Evolutionary conservation across 2,888 invertebrate species (phyloP).

Genomic region (Cantharis nigra): DNA sequence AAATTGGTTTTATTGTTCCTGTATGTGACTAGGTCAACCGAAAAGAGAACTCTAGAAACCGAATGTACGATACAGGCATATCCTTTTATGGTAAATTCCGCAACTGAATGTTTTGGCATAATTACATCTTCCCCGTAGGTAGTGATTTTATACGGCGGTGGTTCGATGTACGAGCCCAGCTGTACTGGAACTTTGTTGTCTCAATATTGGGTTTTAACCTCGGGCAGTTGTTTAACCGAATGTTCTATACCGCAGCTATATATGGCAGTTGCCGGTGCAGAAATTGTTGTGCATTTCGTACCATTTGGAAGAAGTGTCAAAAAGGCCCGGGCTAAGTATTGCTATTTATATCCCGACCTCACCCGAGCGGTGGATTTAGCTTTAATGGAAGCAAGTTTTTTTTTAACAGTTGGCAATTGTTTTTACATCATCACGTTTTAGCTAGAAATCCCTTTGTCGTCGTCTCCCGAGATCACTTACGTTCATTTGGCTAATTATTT

Average conservation of each 20-base stretch:
- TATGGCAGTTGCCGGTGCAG: background rate
- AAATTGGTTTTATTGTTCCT: background rate
- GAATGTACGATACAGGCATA: background rate
- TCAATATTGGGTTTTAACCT: background rate
- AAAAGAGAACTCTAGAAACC: background rate
- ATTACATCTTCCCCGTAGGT: background rate
- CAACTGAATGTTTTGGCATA: background rate
- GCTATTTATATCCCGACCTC: background rate
- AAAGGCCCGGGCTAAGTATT: background rate
- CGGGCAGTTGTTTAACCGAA: background rate
- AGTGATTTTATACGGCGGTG: background rate
- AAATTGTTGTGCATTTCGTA: background rate
- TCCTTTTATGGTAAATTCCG: background rate
- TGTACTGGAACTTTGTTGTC: background rate
- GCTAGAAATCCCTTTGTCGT: background rate
- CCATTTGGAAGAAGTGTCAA: fast-evolving
- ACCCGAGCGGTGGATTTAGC: background rate
- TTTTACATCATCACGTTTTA: background rate
- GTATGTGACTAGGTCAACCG: background rate
- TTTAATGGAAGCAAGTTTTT: background rate
- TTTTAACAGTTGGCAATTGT: background rate
- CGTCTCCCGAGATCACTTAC: background rate
- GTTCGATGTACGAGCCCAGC: background rate
- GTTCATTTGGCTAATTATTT: background rate
- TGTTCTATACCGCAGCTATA: background rate